Conservation (phyloP, 2,888 invertebrate species). For the Mesorhabditis sp. region DNA sequence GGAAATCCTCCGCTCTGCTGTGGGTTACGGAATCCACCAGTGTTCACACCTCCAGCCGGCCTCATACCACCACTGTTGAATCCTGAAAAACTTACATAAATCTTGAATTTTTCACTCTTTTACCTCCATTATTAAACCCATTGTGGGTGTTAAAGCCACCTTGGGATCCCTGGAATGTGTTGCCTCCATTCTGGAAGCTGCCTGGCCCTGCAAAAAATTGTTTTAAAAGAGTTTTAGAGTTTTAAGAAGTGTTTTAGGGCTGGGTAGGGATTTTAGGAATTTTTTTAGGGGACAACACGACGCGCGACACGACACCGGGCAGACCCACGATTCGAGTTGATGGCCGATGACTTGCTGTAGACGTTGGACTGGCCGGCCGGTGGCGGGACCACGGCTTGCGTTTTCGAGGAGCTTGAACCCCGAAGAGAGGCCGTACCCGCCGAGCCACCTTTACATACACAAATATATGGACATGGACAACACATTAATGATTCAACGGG, state of each 20-base stretch:
- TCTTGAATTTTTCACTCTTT: neutral
- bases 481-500: too few relatives aligned
- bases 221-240: neutral
- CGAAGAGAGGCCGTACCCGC: conserved; percentile 3
- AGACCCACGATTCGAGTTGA: conserved; percentile 5
- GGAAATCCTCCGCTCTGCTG: neutral
- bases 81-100: neutral
- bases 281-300: neutral
- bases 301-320: neutral
- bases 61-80: neutral
- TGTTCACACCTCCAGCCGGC: conserved; percentile 4
- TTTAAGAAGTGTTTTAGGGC: too few relatives aligned
- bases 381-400: neutral
- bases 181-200: conserved; percentile 1
- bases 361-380: neutral
- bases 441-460: neutral
- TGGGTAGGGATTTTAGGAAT: too few relatives aligned
- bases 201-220: neutral
- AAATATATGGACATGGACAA: too few relatives aligned
- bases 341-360: neutral
- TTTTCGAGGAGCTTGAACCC: neutral
- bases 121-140: neutral
- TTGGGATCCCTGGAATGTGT: conserved; percentile 5
- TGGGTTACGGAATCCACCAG: neutral
- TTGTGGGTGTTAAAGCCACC: conserved; percentile 1